Percentiles rank a stretch among this genome's conserved stretches.
Evolutionary conservation across 2,797 vertebrate genomes (phyloP).

Genomic region (Oryzias sinensis): DNA sequence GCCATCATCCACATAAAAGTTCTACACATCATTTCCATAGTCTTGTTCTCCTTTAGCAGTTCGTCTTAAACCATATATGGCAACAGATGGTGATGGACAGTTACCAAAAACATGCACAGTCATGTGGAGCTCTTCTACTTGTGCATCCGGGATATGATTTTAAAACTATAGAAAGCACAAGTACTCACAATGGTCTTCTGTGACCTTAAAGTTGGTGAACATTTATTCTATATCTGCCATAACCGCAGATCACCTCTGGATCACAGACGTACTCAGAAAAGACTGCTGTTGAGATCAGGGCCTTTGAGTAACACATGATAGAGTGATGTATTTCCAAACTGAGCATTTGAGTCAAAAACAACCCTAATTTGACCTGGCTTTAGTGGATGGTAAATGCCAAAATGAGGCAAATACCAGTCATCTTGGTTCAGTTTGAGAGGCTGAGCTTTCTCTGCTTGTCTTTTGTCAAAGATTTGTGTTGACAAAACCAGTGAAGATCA

Average conservation of each 20-base stretch:
- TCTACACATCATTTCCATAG: neutral
- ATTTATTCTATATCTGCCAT: constrained; percentile 23
- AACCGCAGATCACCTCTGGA: constrained; percentile 1
- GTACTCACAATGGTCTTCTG: too few species aligned
- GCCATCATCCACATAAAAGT: constrained; percentile 20
- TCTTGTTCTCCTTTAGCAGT: constrained; percentile 7
- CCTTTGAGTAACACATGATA: constrained; percentile 1
- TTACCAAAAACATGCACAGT: constrained; percentile 18
- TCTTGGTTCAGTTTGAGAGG: neutral
- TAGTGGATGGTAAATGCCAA: constrained; percentile 1
- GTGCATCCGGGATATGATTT: constrained; percentile 8
- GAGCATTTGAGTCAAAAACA: neutral
- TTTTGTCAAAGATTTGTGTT: neutral
- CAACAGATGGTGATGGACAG: constrained; percentile 1
- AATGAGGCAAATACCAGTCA: neutral
- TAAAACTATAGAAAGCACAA: neutral
- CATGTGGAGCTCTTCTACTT: constrained; percentile 2
- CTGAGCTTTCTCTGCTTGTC: neutral
- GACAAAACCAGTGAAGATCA: too few species aligned
- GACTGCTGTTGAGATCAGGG: neutral
- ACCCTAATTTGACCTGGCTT: too few species aligned
- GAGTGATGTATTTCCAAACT: neutral
- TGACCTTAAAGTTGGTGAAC: constrained; percentile 15
- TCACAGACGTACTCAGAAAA: constrained; percentile 2
- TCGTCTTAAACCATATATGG: constrained; percentile 16